Conservation (phyloP, 2,113 vertebrate species). For the Centropristis striata region DNA sequence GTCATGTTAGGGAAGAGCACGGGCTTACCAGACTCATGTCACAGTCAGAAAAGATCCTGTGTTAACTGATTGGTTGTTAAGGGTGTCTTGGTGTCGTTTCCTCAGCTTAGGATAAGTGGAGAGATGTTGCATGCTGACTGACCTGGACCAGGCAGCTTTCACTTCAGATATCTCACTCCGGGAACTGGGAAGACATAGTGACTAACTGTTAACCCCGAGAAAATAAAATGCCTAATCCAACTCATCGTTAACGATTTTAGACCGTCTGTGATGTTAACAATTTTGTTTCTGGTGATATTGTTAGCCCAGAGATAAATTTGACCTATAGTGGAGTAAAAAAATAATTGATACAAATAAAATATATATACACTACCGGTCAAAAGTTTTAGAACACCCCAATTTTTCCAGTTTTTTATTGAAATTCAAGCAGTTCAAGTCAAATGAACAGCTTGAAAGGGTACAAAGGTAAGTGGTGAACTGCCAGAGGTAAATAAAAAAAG, state of each 20-base stretch:
- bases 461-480: no score
- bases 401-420: no score
- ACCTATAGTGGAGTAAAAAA: no score
- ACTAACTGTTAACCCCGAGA: not conserved
- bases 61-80: slow-evolving; percentile 35
- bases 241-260: not conserved
- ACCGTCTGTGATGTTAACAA: not conserved
- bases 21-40: slow-evolving; percentile 48
- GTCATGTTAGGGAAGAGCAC: slow-evolving; percentile 40
- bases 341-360: no score
- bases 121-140: slow-evolving; percentile 29
- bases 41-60: slow-evolving; percentile 38
- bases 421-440: no score
- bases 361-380: no score
- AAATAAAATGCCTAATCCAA: not conserved
- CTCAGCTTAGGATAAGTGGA: slow-evolving; percentile 42
- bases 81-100: slow-evolving; percentile 30
- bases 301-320: not conserved
- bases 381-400: no score
- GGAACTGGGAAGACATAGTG: slow-evolving; percentile 4
- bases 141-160: slow-evolving; percentile 47
- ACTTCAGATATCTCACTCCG: slow-evolving; percentile 24
- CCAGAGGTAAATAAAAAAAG: no score
- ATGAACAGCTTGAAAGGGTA: no score
- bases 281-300: not conserved